Base-by-base conservation (phyloP, 1,140 invertebrate species). In the Chelonus insularis region DNA sequence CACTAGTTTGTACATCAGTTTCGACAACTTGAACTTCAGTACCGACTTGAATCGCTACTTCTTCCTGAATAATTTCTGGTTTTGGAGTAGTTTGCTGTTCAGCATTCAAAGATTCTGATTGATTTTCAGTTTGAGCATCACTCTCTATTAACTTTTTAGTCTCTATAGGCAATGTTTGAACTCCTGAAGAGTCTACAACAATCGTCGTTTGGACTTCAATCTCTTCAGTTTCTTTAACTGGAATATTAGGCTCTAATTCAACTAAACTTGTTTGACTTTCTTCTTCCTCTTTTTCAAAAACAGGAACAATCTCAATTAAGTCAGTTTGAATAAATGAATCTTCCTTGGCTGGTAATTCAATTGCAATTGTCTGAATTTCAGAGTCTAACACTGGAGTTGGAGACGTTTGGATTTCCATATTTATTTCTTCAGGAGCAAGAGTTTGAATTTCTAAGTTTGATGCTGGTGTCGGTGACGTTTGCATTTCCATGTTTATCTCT, bases 321-420 rank as follows among this genome's bases (percentile, higher is more conserved):
- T 60, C 25, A 0, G 72, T 77, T 63, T 80, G 77, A 39, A 74
- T 75, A 43, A 62, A 79, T 50, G 32, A 68, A 51, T 69, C 75
- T 71, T 72, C 69, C 14, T 65, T 61, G 43, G 69, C 67, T 3
- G 73, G 69, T 8, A 73, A 57, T 14, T 61, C 67, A 51, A 2
- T 57, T 37, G 23, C 62, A 50, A 55, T 43, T 18, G 71, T 77
- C 64, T 77, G 75, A 5, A 66, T 66, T 57, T 64, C 68, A 12
- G 66, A 71, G 58, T 76, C 71, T 1, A 60, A 43, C 20, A 68
- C 58, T 20, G 57, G 64, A 56, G 74, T 76, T 6, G 83, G 82
- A 23, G 84, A 82, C n/a, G 87, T 87, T 77, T 88, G 84, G 21
- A 71, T 73, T 55, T 76, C 73, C 1, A 59, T 62, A 29, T 72